Evolutionary conservation across 2,113 vertebrate species (phyloP).

Genomic region (Muntiacus reevesi): DNA sequence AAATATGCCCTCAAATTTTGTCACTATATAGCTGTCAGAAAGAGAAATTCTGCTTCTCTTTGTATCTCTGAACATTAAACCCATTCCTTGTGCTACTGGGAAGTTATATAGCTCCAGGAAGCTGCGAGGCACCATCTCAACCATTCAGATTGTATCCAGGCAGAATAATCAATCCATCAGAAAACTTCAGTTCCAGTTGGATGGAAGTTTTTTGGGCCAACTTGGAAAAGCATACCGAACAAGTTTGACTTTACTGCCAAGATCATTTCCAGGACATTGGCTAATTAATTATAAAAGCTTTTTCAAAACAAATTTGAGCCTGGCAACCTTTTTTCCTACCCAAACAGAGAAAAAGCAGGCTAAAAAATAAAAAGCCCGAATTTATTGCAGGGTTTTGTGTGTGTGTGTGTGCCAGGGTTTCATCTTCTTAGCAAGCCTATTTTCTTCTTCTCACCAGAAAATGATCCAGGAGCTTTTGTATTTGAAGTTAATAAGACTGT

Average conservation of each 20-base stretch:
- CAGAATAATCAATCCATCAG: constrained; percentile 31
- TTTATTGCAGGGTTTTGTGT: background rate
- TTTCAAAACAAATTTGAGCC: constrained; percentile 64
- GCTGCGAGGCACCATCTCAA: background rate
- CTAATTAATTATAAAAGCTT: constrained; percentile 76
- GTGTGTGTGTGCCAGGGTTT: background rate
- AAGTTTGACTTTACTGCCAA: constrained; percentile 65
- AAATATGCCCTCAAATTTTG: constrained; percentile 49
- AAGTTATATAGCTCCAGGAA: background rate
- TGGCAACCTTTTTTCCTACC: constrained; percentile 5
- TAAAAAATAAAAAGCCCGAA: background rate
- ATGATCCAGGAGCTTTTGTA: background rate
- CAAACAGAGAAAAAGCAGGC: constrained; percentile 22
- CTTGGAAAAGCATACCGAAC: constrained; percentile 16
- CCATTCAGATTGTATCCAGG: background rate
- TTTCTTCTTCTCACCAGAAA: background rate
- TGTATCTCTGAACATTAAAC: background rate
- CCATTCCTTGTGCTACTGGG: background rate
- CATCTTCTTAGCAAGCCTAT: background rate
- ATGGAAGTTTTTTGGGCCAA: constrained; percentile 47
- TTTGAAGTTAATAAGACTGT: background rate
- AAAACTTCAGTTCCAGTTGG: background rate
- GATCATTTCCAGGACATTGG: constrained; percentile 66
- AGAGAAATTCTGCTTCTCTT: constrained; percentile 28
- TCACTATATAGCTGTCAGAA: constrained; percentile 48